Evolutionary conservation across 1,140 invertebrate species (phyloP).

Genomic region (Drosophila ficusphila): DNA sequence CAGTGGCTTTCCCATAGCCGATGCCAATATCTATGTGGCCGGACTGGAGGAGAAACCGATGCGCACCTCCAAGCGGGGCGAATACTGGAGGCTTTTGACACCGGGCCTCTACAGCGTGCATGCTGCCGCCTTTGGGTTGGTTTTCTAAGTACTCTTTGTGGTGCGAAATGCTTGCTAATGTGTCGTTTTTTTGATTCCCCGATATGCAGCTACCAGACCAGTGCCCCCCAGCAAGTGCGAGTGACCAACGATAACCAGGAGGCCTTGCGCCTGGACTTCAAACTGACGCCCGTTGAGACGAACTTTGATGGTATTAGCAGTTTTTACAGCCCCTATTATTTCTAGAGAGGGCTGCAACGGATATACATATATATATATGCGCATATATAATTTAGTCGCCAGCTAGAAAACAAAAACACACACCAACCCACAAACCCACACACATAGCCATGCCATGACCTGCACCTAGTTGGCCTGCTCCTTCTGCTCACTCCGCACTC

Average conservation of each 20-base stretch:
- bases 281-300: constrained; percentile 68
- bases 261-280: constrained; percentile 80
- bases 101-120: constrained; percentile 92
- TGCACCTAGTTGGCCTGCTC: constrained; percentile 32
- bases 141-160: not conserved
- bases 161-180: not conserved
- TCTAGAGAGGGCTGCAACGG: constrained; percentile 49
- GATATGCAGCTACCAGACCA: constrained; percentile 68
- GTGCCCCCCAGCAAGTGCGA: constrained; percentile 61
- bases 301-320: constrained; percentile 84
- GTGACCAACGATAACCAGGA: constrained; percentile 76
- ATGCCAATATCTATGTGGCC: constrained; percentile 89
- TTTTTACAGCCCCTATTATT: constrained; percentile 83
- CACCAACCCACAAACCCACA: not conserved
- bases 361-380: constrained; percentile 15
- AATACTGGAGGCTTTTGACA: constrained; percentile 94
- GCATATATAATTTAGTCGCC: constrained; percentile 16
- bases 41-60: constrained; percentile 90
- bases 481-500: constrained; percentile 17
- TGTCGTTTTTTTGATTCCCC: not conserved
- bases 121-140: constrained; percentile 90
- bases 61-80: constrained; percentile 90
- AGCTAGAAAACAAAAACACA: not conserved
- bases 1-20: constrained; percentile 86
- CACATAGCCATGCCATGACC: constrained; percentile 23